Evolutionary conservation across 2,113 vertebrate species (phyloP), one percentile per base, ranked within the genome.

Genomic region (Hippocampus comes): DNA sequence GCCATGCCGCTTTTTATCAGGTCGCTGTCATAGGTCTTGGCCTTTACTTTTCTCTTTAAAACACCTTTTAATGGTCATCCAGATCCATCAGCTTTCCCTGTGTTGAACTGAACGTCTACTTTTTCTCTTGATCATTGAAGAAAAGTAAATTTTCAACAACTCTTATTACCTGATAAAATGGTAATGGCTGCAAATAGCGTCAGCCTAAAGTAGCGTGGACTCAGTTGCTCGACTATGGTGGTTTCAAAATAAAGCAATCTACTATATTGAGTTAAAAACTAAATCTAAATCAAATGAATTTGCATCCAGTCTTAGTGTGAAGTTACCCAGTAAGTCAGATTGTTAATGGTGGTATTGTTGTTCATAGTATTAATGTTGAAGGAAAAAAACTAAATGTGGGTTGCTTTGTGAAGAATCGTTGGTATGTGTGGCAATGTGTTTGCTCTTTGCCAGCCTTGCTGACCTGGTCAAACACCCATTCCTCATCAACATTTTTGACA

Each of bases 391-490:
- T 34, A 21, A 53, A 51, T 69, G 48, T n/a, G 48, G 75, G 76
- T 81, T 80, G 73, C 76, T 67, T 56, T 9, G 30, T 69, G 69
- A 72, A 74, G 5, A 66, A 69, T 82, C 81, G 61, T 90, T 94
- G 95, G 95, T 95, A 97, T 92, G 92, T 96, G 97, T 98, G 97
- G 98, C 97, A 98, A 94, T 90, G 91, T 89, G 91, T 92, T 91
- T 90, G 89, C 89, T 89, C 93, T 95, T 34, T 92, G 95, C 91
- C 92, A 96, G 94, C 95, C 92, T 95, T 90, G 93, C 95, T 95
- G 89, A 96, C 96, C 97, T 99, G 97, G 97, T 99, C 97, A 99
- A 99, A 98, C 97, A 99, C 97, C 97, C 96, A 91, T 98, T 96
- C 97, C 97, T 97, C 93, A 95, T 95, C 95, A 93, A 92, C 95